A percentile compares a stretch with the other conserved stretches of the same genome.
Evolutionary conservation across 2,113 vertebrate genomes (phyloP).

Genomic region (Calidris pygmaea): DNA sequence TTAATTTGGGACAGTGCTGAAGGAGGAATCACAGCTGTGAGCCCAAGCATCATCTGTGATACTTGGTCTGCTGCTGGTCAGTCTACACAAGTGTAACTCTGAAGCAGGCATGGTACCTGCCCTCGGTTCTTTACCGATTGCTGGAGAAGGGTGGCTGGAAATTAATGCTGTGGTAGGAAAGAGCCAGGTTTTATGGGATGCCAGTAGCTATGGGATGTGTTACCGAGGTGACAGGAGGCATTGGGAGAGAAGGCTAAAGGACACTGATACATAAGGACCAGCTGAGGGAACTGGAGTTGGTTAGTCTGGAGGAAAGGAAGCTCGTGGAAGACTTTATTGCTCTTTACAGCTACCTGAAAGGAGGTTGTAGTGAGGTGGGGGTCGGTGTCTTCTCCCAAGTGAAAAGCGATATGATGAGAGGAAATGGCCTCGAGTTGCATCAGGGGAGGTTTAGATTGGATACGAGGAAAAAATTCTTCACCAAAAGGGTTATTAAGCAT

Average conservation of each 20-base stretch:
- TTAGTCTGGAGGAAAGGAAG: background rate
- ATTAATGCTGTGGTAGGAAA: background rate
- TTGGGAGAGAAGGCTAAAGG: background rate
- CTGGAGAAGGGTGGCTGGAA: background rate
- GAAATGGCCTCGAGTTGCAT: background rate
- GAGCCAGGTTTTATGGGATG: background rate
- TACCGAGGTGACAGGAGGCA: background rate
- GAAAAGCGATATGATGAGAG: background rate
- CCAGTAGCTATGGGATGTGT: background rate
- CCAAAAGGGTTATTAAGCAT: background rate
- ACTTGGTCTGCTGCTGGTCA: background rate
- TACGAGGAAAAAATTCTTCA: background rate
- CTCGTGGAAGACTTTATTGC: background rate
- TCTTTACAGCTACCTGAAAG: background rate
- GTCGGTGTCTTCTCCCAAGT: background rate
- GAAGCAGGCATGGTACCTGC: background rate
- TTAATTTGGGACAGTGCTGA: background rate
- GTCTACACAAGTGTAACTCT: background rate
- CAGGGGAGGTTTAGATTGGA: background rate
- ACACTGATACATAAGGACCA: background rate
- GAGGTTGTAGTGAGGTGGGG: background rate
- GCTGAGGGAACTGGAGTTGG: background rate
- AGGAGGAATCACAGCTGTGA: background rate
- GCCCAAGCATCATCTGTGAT: background rate
- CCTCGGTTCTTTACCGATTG: background rate